These are phyloP conservation scores for Gobius niger DNA, from an alignment of 2,113 vertebrate species.

Conservation along the genomic window DNA sequence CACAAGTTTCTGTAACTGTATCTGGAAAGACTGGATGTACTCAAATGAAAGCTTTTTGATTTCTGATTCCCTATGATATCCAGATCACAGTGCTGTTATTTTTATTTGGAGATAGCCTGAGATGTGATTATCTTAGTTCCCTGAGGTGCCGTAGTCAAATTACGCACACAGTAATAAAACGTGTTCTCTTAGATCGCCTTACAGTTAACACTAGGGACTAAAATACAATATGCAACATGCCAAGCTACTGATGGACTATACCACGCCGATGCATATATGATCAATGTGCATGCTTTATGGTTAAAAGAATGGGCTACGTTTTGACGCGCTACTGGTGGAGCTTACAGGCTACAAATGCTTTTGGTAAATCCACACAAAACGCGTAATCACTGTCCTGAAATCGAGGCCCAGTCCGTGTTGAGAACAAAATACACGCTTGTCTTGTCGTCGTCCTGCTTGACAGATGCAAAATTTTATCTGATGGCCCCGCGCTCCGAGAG, in stretches of 20 bases:
- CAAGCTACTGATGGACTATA: constrained; percentile 19
- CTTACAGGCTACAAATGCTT: not conserved
- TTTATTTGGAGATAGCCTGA: constrained; percentile 45
- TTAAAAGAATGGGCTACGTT: constrained; percentile 39
- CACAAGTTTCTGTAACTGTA: constrained; percentile 26
- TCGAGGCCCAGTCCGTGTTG: constrained; percentile 38
- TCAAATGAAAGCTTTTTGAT: constrained; percentile 1
- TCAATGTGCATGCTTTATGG: constrained; percentile 33
- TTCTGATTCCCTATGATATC: constrained; percentile 19
- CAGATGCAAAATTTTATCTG: constrained; percentile 29
- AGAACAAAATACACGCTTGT: not conserved
- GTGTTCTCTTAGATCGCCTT: constrained; percentile 9
- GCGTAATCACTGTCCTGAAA: constrained; percentile 31
- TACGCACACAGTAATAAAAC: constrained; percentile 14
- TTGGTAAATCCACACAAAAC: constrained; percentile 14
- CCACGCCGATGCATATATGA: constrained; percentile 25
- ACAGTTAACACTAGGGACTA: constrained; percentile 13
- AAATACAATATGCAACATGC: constrained; percentile 43
- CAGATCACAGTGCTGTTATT: constrained; percentile 42
- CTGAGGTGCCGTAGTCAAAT: constrained; percentile 45
- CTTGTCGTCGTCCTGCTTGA: constrained; percentile 19
- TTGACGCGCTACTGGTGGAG: constrained; percentile 20
- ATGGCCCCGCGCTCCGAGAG: constrained; percentile 31
- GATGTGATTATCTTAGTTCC: constrained; percentile 38
- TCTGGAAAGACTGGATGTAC: not conserved